A percentile compares a stretch with the other conserved stretches of the same genome.
Conservation (phyloP, 1,140 invertebrate species). For the Heliconius hermathena region DNA sequence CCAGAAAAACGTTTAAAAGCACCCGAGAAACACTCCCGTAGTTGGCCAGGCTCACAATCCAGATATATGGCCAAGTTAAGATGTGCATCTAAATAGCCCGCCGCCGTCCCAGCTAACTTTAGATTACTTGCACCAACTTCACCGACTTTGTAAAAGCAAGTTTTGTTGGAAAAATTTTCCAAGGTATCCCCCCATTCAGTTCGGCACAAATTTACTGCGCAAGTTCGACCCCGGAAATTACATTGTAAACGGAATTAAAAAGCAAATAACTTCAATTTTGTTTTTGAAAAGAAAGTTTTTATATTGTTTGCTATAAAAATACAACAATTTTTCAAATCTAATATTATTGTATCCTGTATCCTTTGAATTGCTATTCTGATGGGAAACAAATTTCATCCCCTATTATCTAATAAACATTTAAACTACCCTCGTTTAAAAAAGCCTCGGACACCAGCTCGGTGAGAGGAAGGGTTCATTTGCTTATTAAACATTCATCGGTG, state of each 20-base stretch:
- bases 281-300: conserved; percentile 19
- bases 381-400: conserved; percentile 20
- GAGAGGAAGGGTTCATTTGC: conserved; percentile 63
- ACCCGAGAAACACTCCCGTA: conserved; percentile 56
- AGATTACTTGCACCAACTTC: conserved; percentile 78
- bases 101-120: conserved; percentile 76
- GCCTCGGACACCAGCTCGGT: conserved; percentile 46
- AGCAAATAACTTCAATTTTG: conserved; percentile 38
- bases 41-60: conserved; percentile 66
- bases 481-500: conserved; percentile 68
- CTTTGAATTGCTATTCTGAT: background rate
- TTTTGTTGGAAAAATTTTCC: conserved; percentile 66
- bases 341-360: conserved; percentile 13
- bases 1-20: conserved; percentile 52
- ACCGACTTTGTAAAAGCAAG: conserved; percentile 60
- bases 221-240: conserved; percentile 64
- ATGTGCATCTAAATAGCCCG: conserved; percentile 80
- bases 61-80: conserved; percentile 79
- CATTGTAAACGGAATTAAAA: conserved; percentile 53
- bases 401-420: conserved; percentile 41
- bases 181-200: conserved; percentile 67
- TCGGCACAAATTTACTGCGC: conserved; percentile 68
- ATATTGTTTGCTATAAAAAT: background rate
- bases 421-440: conserved; percentile 50
- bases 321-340: background rate